A percentile compares a stretch with the other conserved stretches of the same genome.
These are phyloP conservation scores for Eleginops maclovinus DNA, from an alignment of 2,113 vertebrate species.

Conservation along the genomic window DNA sequence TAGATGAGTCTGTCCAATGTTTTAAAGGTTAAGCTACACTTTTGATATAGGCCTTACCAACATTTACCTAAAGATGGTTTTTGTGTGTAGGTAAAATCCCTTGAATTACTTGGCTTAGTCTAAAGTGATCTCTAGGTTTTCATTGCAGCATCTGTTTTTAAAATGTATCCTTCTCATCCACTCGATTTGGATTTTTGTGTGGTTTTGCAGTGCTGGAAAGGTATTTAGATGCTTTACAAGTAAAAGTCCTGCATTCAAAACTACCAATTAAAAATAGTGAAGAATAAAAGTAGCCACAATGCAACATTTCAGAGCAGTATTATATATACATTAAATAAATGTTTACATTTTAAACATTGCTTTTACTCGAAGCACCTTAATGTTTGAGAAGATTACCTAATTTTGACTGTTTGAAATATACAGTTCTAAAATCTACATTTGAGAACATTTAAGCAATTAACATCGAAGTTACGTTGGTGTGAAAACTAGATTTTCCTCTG, in stretches of 20 bases:
- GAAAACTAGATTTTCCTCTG: too few relatives aligned
- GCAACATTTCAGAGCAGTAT: too few relatives aligned
- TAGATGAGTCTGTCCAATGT: conserved; percentile 31
- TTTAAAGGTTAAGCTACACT: background rate
- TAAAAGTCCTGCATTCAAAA: background rate
- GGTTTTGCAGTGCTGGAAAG: background rate
- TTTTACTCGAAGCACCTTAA: too few relatives aligned
- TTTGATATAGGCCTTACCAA: background rate
- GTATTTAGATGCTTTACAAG: background rate
- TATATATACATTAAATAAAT: too few relatives aligned
- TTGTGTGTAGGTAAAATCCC: background rate
- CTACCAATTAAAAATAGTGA: background rate
- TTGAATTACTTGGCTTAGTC: too few relatives aligned
- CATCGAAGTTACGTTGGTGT: too few relatives aligned
- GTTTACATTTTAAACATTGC: too few relatives aligned
- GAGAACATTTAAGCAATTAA: too few relatives aligned
- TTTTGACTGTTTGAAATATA: too few relatives aligned
- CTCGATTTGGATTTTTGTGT: background rate
- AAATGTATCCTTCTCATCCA: background rate
- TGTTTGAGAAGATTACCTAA: too few relatives aligned
- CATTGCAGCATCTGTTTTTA: background rate
- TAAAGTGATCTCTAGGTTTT: background rate
- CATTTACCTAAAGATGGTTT: background rate
- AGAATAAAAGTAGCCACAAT: too few relatives aligned
- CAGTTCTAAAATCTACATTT: too few relatives aligned